Evolutionary conservation across 1,140 invertebrate species (phyloP), one percentile per base, ranked within the genome.

Genomic region (Ptiloglossa arizonensis): DNA sequence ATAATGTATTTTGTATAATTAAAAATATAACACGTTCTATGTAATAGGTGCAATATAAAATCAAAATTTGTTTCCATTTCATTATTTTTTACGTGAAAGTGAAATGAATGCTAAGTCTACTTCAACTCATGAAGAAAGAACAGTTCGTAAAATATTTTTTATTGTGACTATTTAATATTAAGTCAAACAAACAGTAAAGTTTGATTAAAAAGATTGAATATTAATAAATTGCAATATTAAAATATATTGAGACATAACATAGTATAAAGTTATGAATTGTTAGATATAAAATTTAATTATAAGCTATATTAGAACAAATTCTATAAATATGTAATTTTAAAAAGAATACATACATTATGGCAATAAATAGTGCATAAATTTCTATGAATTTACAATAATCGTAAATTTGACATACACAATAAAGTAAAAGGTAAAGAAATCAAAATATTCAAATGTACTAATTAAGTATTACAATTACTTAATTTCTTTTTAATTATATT

Each of bases 1-100:
- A 29, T 48, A 44, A 57, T 68, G 11, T 75, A 57, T 57, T 75
- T 68, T 59, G 66, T 57, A 48, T 35, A 59, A 57, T 35, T 48
- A 46, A 57, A n/a, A 22, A 27, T 35, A 50, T 48, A 48, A 48
- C 27, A 69, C 50, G 22, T 76, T 48, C 19, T 11, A 1, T 22
- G 41, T 69, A 69, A 76, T 50, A 68, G 44, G 73, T 76, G 73
- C 66, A 76, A 76, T 69, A 76, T 68, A 59, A 46, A 76, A 60
- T 76, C 64, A 50, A 76, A 76, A 76, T 50, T 69, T 38, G 5
- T 44, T 29, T 69, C 17, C 66, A 27, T 56, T 56, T 74, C 41
- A 27, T 48, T 48, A 44, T 38, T 38, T 48, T 19, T 64, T 59
- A 50, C 48, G 3, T 22, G 24, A 38, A 75, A 38, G 35, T 68